These are phyloP conservation scores for Oasisia sp. DNA, from an alignment of 2,888 invertebrate genomes.

Conservation along the genomic window DNA sequence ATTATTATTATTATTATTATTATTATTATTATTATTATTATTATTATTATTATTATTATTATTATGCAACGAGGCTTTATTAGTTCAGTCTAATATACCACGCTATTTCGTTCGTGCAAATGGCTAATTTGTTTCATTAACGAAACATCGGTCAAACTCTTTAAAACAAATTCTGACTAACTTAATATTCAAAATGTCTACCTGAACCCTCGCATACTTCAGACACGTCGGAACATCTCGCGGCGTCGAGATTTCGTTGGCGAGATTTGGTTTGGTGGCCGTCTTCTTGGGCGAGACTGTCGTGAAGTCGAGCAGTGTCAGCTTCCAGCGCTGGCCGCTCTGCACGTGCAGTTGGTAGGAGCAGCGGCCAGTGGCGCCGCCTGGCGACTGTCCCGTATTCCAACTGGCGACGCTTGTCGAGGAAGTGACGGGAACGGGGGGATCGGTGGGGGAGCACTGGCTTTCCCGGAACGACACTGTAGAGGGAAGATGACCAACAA, in stretches of 20 bases:
- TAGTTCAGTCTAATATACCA: background rate
- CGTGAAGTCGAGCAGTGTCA: background rate
- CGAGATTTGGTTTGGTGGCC: background rate
- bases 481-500: background rate
- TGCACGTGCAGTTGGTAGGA: conserved; percentile 4
- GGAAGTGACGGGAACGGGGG: background rate
- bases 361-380: conserved; percentile 3
- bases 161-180: background rate
- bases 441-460: background rate
- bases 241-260: background rate
- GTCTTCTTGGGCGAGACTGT: conserved; percentile 5
- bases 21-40: too few species aligned
- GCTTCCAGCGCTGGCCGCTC: background rate
- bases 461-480: background rate
- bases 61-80: too few species aligned
- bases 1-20: too few species aligned
- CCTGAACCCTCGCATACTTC: conserved; percentile 6
- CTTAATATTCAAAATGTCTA: background rate
- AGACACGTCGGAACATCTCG: conserved; percentile 17
- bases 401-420: background rate
- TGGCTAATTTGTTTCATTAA: background rate
- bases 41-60: too few species aligned
- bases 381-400: background rate
- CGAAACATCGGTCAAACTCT: background rate
- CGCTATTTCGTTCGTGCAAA: background rate